phyloP scores from a whole-genome alignment of 2,113 vertebrate species.

The Etheostoma cragini region DNA sequence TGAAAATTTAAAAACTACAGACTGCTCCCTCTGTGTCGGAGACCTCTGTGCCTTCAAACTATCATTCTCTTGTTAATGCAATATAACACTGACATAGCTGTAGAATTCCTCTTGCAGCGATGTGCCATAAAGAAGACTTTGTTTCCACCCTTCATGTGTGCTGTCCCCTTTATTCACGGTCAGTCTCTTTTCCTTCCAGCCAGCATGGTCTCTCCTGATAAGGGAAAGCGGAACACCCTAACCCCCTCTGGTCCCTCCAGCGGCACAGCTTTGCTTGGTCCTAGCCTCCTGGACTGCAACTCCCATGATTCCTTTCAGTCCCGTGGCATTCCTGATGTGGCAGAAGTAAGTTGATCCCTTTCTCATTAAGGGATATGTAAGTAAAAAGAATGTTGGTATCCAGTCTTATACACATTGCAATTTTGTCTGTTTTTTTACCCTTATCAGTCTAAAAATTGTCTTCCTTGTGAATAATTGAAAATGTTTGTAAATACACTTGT shows the following conservation, averaged over 20 bases:
- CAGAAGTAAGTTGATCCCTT: slow-evolving; percentile 85
- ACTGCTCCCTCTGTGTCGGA: background rate
- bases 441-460: background rate
- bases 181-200: slow-evolving; percentile 78
- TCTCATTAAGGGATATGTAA: background rate
- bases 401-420: background rate
- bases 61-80: background rate
- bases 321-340: slow-evolving; percentile 92
- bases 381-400: too few relatives aligned
- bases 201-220: slow-evolving; percentile 97
- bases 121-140: background rate
- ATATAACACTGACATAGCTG: background rate
- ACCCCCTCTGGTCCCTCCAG: slow-evolving; percentile 87
- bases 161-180: slow-evolving; percentile 5
- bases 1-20: background rate
- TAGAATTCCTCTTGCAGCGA: background rate
- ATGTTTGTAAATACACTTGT: background rate
- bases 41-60: background rate
- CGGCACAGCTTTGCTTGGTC: slow-evolving; percentile 92
- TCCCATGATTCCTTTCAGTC: slow-evolving; percentile 97
- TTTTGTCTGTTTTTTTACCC: background rate
- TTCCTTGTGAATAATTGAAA: background rate
- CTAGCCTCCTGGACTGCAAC: slow-evolving; percentile 95
- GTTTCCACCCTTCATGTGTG: slow-evolving; percentile 2
- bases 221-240: slow-evolving; percentile 89